phyloP scores from a whole-genome alignment of 2,797 vertebrate species.

The Chaetodon trifasciatus region DNA sequence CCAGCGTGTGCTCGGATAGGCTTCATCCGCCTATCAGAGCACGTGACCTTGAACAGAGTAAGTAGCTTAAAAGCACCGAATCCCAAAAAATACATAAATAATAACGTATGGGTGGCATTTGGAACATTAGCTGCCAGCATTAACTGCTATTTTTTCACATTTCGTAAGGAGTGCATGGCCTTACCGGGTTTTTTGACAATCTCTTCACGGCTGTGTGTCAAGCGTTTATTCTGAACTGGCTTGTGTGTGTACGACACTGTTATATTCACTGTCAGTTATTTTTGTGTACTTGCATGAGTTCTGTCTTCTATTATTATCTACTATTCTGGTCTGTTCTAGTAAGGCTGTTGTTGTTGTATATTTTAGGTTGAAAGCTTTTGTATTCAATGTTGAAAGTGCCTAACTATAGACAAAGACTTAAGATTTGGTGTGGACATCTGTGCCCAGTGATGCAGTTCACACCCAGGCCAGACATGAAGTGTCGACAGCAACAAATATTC shows the following conservation, averaged over 20 bases:
- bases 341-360: background rate
- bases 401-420: background rate
- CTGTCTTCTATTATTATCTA: too few species aligned
- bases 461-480: conserved; percentile 6
- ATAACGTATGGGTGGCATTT: background rate
- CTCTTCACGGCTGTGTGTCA: background rate
- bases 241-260: background rate
- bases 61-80: background rate
- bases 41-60: background rate
- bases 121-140: background rate
- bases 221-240: background rate
- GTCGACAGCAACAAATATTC: conserved; percentile 27
- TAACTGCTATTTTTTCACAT: too few species aligned
- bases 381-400: background rate
- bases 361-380: background rate
- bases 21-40: background rate
- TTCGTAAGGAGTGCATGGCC: background rate
- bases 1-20: background rate
- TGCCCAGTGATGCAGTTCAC: conserved; percentile 7
- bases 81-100: background rate
- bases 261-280: background rate
- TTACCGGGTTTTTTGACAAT: background rate
- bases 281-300: background rate
- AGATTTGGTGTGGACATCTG: background rate
- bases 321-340: background rate